phyloP scores from a whole-genome alignment of 1,140 invertebrate genomes.

The Frieseomelitta varia region DNA sequence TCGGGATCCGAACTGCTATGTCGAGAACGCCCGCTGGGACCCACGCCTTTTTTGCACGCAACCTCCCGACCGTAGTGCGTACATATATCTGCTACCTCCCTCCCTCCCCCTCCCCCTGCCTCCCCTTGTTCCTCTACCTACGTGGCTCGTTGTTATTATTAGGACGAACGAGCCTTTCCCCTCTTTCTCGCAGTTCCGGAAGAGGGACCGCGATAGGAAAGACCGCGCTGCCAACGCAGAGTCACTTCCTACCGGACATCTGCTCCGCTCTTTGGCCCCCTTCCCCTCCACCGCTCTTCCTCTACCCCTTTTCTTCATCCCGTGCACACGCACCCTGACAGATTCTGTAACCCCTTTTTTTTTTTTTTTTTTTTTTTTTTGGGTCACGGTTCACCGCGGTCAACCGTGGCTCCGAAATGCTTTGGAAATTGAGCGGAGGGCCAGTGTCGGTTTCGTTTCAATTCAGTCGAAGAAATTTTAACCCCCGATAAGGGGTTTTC shows the following conservation, averaged over 20 bases:
- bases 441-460: neutral
- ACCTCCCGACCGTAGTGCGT: conserved; percentile 57
- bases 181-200: conserved; percentile 48
- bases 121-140: neutral
- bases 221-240: conserved; percentile 15
- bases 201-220: too few species aligned
- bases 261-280: conserved; percentile 25
- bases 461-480: neutral
- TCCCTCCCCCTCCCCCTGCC: neutral
- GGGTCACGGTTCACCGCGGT: conserved; percentile 11
- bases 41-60: conserved; percentile 75
- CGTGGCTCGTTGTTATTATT: conserved; percentile 62
- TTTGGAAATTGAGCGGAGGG: neutral
- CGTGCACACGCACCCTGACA: neutral
- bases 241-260: conserved; percentile 68
- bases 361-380: conserved; percentile 23
- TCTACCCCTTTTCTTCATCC: conserved; percentile 15
- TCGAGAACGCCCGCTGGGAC: conserved; percentile 76
- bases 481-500: neutral
- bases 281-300: neutral
- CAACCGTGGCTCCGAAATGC: conserved; percentile 9
- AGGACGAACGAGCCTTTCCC: conserved; percentile 44
- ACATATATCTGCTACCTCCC: conserved; percentile 51
- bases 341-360: conserved; percentile 46
- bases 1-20: conserved; percentile 74